Percentiles rank a stretch among this genome's conserved stretches.
Conservation (phyloP, 2,888 invertebrate species). For the Cataglyphis livida region DNA sequence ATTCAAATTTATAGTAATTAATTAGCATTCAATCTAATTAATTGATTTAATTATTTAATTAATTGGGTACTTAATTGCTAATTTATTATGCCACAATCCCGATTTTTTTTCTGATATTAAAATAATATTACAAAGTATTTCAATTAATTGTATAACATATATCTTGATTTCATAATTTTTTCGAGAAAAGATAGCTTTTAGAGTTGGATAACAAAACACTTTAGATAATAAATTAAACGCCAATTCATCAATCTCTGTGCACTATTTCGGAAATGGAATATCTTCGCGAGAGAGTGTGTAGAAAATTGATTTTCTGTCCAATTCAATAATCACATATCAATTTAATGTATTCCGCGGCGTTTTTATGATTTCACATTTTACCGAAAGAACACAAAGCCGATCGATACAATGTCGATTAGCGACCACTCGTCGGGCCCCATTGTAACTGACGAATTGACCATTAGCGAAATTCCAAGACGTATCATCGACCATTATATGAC, state of each 20-base stretch:
- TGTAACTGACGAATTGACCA: conserved; percentile 27
- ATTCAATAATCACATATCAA: conserved; percentile 50
- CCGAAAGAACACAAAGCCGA: conserved; percentile 29
- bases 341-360: conserved; percentile 32
- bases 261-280: conserved; percentile 37
- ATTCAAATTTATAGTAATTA: background rate
- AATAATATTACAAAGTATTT: background rate
- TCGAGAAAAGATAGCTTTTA: background rate
- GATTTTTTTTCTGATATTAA: background rate
- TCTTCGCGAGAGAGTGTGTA: conserved; percentile 28
- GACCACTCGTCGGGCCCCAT: conserved; percentile 15
- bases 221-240: conserved; percentile 56
- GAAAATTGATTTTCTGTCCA: conserved; percentile 65
- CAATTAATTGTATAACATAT: background rate
- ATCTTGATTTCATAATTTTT: background rate
- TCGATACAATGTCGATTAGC: conserved; percentile 46
- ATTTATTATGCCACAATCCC: background rate
- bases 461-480: conserved; percentile 26
- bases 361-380: conserved; percentile 41
- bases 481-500: conserved; percentile 24
- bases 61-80: background rate
- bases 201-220: background rate
- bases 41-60: background rate
- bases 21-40: background rate
- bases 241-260: conserved; percentile 61